Evolutionary conservation across 2,113 vertebrate species (phyloP).

Genomic region (Dasyurus viverrinus): DNA sequence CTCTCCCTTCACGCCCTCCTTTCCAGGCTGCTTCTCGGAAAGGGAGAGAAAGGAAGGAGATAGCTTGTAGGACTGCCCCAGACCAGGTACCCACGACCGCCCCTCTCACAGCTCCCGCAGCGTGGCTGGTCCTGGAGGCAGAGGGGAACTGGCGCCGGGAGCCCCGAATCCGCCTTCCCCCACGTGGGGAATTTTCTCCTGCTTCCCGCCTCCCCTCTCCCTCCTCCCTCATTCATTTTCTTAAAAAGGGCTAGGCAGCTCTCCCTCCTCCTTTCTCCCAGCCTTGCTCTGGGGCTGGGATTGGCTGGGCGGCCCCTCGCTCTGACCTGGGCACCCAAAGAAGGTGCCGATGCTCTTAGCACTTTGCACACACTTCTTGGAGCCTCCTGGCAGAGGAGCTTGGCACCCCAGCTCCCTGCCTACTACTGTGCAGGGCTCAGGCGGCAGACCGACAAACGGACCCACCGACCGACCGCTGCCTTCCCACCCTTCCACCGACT

Average conservation of each 20-base stretch:
- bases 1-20: not conserved
- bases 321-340: not conserved
- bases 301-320: not conserved
- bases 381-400: not conserved
- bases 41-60: not conserved
- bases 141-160: not conserved
- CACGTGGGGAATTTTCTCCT: not conserved
- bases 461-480: slow-evolving; percentile 44
- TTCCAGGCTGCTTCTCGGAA: not conserved
- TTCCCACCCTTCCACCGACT: slow-evolving; percentile 58
- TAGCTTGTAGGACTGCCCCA: not conserved
- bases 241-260: slow-evolving; percentile 70
- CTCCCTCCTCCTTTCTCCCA: slow-evolving; percentile 49
- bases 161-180: not conserved
- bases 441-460: slow-evolving; percentile 3
- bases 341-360: not conserved
- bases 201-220: slow-evolving; percentile 66
- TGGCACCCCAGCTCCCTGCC: not conserved
- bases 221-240: slow-evolving; percentile 71
- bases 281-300: not conserved
- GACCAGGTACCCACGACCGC: slow-evolving; percentile 1
- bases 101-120: not conserved
- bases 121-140: not conserved
- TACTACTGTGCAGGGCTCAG: not conserved
- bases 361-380: not conserved